Evolutionary conservation across 2,888 invertebrate species (phyloP).

Genomic region (Lasius fuliginosus): DNA sequence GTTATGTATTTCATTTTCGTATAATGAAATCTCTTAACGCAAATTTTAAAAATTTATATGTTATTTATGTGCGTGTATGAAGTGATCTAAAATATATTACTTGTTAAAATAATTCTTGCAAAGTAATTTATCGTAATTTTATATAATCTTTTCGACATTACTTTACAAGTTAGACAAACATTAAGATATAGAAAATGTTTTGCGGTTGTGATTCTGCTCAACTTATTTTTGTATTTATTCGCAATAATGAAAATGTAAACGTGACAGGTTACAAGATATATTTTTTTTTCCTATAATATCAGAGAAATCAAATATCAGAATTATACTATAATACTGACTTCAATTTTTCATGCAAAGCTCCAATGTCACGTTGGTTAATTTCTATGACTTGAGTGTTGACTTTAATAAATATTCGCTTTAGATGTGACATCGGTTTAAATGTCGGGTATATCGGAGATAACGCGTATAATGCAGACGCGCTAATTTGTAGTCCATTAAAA

Average conservation of each 20-base stretch:
- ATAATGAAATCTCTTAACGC: not conserved
- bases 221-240: not conserved
- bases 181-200: not conserved
- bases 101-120: not conserved
- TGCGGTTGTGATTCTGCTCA: not conserved
- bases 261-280: not conserved
- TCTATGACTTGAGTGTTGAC: not conserved
- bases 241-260: not conserved
- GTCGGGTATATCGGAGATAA: not conserved
- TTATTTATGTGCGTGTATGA: not conserved
- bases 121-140: not conserved
- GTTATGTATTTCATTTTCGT: not conserved
- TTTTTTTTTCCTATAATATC: not conserved
- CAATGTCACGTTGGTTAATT: not conserved
- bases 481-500: slow-evolving; percentile 47
- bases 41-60: not conserved
- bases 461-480: slow-evolving; percentile 23
- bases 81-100: not conserved
- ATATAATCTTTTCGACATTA: not conserved
- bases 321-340: not conserved
- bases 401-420: not conserved
- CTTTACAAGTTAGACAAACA: not conserved
- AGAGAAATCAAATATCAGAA: not conserved
- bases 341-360: not conserved
- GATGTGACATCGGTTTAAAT: not conserved